These are phyloP conservation scores for Nineta flava DNA, from an alignment of 2,888 invertebrate genomes.

Conservation along the genomic window DNA sequence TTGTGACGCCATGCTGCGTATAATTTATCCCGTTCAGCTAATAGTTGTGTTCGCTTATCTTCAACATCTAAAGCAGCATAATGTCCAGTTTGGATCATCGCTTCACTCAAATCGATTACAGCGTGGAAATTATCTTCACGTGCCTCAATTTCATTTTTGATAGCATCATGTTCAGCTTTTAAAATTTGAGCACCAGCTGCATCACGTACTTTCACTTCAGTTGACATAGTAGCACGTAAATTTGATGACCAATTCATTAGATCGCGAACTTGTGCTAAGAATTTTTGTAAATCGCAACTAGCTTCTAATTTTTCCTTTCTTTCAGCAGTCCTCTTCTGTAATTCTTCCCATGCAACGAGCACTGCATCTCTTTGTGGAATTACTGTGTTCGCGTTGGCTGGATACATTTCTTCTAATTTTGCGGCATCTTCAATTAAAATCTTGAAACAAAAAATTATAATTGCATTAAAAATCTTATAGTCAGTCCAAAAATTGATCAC, in stretches of 20 bases:
- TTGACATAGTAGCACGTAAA: constrained; percentile 57
- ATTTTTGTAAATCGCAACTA: constrained; percentile 78
- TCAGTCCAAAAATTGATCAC: no score
- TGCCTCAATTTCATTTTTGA: constrained; percentile 77
- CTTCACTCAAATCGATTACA: constrained; percentile 59
- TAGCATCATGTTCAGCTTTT: constrained; percentile 67
- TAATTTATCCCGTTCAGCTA: constrained; percentile 63
- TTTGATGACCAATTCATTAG: constrained; percentile 77
- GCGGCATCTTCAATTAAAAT: constrained; percentile 86
- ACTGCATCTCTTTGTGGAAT: constrained; percentile 75
- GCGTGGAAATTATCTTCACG: constrained; percentile 64
- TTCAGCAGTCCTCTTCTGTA: constrained; percentile 69
- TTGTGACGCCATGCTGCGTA: constrained; percentile 79
- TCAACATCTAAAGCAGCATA: constrained; percentile 64
- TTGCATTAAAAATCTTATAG: background rate
- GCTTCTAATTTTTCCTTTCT: constrained; percentile 69
- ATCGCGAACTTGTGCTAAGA: constrained; percentile 72
- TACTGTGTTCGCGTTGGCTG: constrained; percentile 81
- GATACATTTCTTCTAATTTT: constrained; percentile 73
- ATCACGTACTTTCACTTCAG: constrained; percentile 69
- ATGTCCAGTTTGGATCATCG: constrained; percentile 73
- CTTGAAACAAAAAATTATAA: constrained; percentile 21
- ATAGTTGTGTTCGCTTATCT: constrained; percentile 58
- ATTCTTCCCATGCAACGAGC: constrained; percentile 69
- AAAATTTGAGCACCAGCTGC: constrained; percentile 66